Base-by-base conservation (phyloP, 2,113 vertebrate species). In the Bolborhynchus lineola region DNA sequence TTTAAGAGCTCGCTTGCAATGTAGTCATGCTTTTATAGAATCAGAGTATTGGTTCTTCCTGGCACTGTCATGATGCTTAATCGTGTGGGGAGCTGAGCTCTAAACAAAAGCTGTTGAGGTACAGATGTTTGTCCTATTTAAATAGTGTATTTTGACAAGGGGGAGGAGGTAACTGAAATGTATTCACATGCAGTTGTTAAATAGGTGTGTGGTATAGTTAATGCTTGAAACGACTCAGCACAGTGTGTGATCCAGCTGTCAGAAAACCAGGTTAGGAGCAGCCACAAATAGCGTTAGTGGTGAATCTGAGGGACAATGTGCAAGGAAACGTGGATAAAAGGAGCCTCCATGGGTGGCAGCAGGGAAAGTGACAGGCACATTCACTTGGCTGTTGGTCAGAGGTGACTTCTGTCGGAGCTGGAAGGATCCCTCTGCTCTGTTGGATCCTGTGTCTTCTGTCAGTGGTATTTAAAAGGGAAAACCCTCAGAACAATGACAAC, bases 121-220 rank as follows among this genome's bases (percentile, higher is more conserved):
- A 19, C 29, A 18, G 77, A 10, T 21, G 23, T 84, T 67, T 86
- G 57, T 90, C 35, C 49, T 18, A 33, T 78, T 44, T 68, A 31
- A 85, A 44, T 8, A 16, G 16, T 52, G 17, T 82, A 23, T 96
- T 96, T 95, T 89, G 86, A 87, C 80, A 93, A n/a, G 80, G 44
- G 44, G 88, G 88, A 65, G 78, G 83, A 86, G 69, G 65, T 41
- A 68, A 33, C 29, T 4, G 64, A 86, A 68, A 20, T 64, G 44
- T 44, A 44, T 84, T 74, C 86, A 59, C 44, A 63, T 64, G 44
- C 33, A 26, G 49, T 62, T 60, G 50, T 90, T 94, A 90, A 87
- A 65, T 77, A 11, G 9, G 13, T 0, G 0, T 63, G 68, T 67
- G 80, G 55, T 91, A 14, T 2, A 31, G 64, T 70, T 75, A 59